Evolutionary conservation across 2,888 invertebrate genomes (phyloP).

Genomic region (Agrotis puta): DNA sequence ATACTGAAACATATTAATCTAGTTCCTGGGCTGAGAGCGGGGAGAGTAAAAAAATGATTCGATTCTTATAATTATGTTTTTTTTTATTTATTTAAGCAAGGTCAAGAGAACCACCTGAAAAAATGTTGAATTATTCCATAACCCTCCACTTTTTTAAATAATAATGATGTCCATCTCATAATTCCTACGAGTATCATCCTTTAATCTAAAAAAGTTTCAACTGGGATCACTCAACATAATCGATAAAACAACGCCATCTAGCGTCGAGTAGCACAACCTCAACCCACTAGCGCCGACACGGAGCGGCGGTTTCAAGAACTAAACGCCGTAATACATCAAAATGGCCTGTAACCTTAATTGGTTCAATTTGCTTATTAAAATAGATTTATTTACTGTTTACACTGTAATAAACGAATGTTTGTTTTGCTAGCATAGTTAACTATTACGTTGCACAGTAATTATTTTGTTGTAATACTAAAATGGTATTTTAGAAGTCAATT

Average conservation of each 20-base stretch:
- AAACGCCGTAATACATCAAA: constrained; percentile 75
- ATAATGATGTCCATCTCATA: no score
- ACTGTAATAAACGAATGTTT: constrained; percentile 73
- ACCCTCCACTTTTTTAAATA: no score
- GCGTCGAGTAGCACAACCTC: constrained; percentile 77
- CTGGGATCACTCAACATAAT: constrained; percentile 61
- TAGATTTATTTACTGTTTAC: constrained; percentile 85
- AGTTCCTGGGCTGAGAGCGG: no score
- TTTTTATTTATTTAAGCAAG: no score
- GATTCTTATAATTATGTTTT: no score
- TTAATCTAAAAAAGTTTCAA: neutral
- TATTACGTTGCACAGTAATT: constrained; percentile 61
- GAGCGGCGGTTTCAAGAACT: constrained; percentile 72
- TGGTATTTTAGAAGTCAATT: constrained; percentile 42
- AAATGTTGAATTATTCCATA: no score
- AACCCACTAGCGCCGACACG: constrained; percentile 75
- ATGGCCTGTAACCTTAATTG: constrained; percentile 78
- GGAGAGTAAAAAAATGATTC: no score
- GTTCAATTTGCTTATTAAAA: constrained; percentile 85
- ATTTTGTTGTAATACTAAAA: constrained; percentile 52
- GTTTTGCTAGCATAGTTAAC: constrained; percentile 61
- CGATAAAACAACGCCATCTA: constrained; percentile 82
- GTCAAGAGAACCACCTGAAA: no score
- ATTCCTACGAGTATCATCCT: no score
- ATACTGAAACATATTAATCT: no score